Evolutionary conservation across 1,140 invertebrate genomes (phyloP).

Genomic region (Palaemon carinicauda): DNA sequence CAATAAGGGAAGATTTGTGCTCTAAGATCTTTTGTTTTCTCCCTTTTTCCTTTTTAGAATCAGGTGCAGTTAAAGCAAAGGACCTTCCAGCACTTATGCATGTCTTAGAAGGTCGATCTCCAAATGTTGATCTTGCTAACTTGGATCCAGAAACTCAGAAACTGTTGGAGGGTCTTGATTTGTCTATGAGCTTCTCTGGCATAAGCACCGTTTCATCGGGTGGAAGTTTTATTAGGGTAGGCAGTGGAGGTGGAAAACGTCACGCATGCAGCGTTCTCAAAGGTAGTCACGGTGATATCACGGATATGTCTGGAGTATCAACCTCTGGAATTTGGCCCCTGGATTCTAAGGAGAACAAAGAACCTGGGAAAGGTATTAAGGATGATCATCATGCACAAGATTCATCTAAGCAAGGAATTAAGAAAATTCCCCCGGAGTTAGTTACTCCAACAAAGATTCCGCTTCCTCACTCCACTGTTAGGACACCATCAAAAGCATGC

Average conservation of each 20-base stretch:
- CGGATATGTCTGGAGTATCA: background rate
- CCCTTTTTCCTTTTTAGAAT: background rate
- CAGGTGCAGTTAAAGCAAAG: conserved; percentile 35
- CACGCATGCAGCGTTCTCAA: conserved; percentile 16
- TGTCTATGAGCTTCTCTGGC: conserved; percentile 12
- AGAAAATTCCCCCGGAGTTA: too few species aligned
- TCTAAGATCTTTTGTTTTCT: background rate
- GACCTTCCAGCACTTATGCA: conserved; percentile 32
- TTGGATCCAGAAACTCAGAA: conserved; percentile 17
- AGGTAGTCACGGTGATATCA: background rate
- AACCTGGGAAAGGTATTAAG: background rate
- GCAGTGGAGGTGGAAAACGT: background rate
- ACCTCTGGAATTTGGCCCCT: conserved; percentile 30
- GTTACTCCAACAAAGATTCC: too few species aligned
- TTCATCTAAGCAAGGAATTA: background rate
- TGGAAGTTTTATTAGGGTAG: background rate
- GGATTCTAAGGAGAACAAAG: background rate
- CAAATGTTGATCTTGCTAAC: conserved; percentile 33
- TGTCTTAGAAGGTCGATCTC: conserved; percentile 33
- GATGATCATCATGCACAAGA: background rate
- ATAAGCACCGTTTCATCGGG: background rate
- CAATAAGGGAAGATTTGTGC: background rate
- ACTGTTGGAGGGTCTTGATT: conserved; percentile 38
- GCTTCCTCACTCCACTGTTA: too few species aligned
- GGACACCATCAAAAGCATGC: too few species aligned